Percentiles rank a stretch among this genome's conserved stretches.
Conservation (phyloP, 1,140 invertebrate genomes). For the Metaphire vulgaris region DNA sequence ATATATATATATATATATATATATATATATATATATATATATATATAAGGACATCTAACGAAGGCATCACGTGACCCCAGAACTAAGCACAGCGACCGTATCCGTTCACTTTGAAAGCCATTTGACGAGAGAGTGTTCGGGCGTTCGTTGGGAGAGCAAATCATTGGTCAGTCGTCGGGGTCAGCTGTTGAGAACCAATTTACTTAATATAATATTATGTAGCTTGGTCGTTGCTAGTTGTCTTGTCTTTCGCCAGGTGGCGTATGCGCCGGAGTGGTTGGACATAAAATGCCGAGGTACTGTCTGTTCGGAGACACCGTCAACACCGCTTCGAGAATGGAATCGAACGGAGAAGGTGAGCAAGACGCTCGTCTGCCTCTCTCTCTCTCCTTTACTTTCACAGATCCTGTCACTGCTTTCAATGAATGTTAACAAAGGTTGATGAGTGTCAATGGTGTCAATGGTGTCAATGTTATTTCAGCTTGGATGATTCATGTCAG, state of each 20-base stretch:
- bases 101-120: too few relatives aligned
- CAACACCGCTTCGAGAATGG: constrained; percentile 88
- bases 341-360: constrained; percentile 73
- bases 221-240: too few relatives aligned
- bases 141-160: too few relatives aligned
- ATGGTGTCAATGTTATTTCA: too few relatives aligned
- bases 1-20: background rate
- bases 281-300: constrained; percentile 83
- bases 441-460: too few relatives aligned
- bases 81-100: too few relatives aligned
- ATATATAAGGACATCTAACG: background rate
- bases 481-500: constrained; percentile 93
- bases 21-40: background rate
- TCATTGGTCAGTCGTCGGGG: too few relatives aligned
- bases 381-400: constrained; percentile 13
- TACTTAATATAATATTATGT: too few relatives aligned
- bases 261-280: constrained; percentile 87
- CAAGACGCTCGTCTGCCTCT: background rate
- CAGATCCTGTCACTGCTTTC: background rate
- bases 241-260: constrained; percentile 59
- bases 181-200: too few relatives aligned
- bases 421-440: too few relatives aligned
- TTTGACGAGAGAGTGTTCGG: too few relatives aligned
- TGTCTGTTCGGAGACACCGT: constrained; percentile 79
- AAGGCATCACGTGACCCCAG: too few relatives aligned